Conservation (phyloP, 2,113 vertebrate genomes). For the Gallinago jamesoni region DNA sequence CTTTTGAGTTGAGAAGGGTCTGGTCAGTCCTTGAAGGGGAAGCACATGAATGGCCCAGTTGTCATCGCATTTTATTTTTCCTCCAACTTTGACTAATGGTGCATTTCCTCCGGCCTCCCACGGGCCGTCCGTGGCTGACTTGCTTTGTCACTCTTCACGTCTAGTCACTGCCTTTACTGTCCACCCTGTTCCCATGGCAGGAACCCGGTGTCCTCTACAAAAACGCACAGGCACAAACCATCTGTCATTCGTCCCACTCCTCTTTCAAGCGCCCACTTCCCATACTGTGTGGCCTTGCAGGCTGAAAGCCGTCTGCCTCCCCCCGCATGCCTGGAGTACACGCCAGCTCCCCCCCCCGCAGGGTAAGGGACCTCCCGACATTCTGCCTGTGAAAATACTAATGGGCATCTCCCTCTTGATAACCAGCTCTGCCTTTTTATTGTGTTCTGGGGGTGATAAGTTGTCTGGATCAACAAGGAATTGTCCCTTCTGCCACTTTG, state of each 20-base stretch:
- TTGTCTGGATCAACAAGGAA: slow-evolving; percentile 30
- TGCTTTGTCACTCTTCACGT: slow-evolving; percentile 73
- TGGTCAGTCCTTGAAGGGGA: slow-evolving; percentile 59
- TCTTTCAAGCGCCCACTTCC: slow-evolving; percentile 67
- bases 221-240: slow-evolving; percentile 60
- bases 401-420: slow-evolving; percentile 49
- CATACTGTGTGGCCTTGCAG: slow-evolving; percentile 65
- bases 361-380: slow-evolving; percentile 47
- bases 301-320: slow-evolving; percentile 29
- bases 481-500: background rate
- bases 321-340: slow-evolving; percentile 18
- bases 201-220: slow-evolving; percentile 40
- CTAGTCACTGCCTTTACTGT: slow-evolving; percentile 51
- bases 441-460: slow-evolving; percentile 16
- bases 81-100: slow-evolving; percentile 72
- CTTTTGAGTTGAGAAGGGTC: slow-evolving; percentile 35
- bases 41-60: slow-evolving; percentile 64
- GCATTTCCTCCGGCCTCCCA: slow-evolving; percentile 73
- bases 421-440: slow-evolving; percentile 48
- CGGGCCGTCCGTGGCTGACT: slow-evolving; percentile 59
- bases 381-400: slow-evolving; percentile 55
- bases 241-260: slow-evolving; percentile 67
- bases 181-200: slow-evolving; percentile 65
- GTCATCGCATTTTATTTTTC: slow-evolving; percentile 74
- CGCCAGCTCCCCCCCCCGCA: background rate